Conservation (phyloP, 2,797 vertebrate species). For the Limosa lapponica region DNA sequence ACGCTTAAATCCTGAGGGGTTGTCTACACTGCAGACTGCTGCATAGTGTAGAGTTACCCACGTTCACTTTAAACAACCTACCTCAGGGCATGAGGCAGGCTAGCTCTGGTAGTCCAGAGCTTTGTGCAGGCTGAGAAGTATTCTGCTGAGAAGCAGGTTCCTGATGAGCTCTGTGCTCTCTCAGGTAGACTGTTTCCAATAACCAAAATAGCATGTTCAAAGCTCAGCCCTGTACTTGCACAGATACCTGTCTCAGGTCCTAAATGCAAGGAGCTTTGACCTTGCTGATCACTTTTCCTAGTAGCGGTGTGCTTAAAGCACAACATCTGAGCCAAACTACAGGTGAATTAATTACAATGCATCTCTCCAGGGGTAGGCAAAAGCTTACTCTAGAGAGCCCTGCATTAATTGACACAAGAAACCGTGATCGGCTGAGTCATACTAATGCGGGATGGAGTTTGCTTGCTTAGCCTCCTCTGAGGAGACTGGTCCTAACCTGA, state of each 20-base stretch:
- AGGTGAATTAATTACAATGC: background rate
- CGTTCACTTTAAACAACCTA: background rate
- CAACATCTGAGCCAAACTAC: background rate
- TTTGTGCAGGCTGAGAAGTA: background rate
- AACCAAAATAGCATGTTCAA: background rate
- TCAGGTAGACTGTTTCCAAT: background rate
- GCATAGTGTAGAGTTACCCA: constrained; percentile 17
- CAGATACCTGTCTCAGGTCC: background rate
- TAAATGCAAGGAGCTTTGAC: background rate
- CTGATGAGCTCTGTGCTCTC: background rate
- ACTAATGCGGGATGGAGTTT: background rate
- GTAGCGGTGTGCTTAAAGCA: background rate
- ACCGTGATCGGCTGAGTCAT: background rate
- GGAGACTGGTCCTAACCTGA: background rate
- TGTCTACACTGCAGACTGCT: background rate
- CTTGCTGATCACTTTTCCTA: background rate
- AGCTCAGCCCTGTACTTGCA: background rate
- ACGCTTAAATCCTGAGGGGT: background rate
- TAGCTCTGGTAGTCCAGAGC: background rate
- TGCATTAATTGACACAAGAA: background rate
- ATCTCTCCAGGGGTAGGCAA: background rate
- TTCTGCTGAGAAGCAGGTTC: background rate
- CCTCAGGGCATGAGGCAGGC: background rate
- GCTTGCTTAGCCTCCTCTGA: constrained; percentile 41
- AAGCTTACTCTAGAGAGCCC: background rate